Evolutionary conservation across 2,888 invertebrate species (phyloP), one percentile per base, ranked within the genome.

Genomic region (Troides helena): DNA sequence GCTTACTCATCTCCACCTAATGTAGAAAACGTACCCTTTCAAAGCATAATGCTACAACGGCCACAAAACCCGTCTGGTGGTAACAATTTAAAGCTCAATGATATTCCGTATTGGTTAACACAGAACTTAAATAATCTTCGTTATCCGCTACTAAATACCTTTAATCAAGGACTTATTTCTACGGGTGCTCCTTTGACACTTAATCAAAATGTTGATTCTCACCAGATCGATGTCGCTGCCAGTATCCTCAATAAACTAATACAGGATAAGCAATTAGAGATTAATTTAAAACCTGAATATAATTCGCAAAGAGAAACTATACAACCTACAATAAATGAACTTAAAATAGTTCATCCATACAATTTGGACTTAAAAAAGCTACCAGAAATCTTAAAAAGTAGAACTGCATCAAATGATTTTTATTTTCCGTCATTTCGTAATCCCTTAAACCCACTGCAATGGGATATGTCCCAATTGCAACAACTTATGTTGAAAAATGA

Each of bases 271-370:
- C 87, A 85, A 75, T 76, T 77, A 14, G 74, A 76, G 43, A 65
- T 81, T 36, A 80, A 77, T 73, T 65, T 80, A 14, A 88, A 84
- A 72, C 91, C 88, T 17, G 90, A 91, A 68, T 76, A 86, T 21
- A 88, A 91, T 65, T 67, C 82, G 36, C 86, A 88, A 77, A 72
- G 76, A 21, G 76, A 75, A n/a, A 80, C 80, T 58, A 73, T 83
- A 63, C 43, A 93, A 62, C 86, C 93, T 4, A 92, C 87, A 1
- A 89, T 93, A 30, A 92, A 93, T 76, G 93, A 93, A 6, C 88
- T 91, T 71, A 89, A 89, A 83, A 89, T 93, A n/a, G 88, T 88
- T 2, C 93, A 93, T 74, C 93, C 93, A 18, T 93, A 88, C 71
- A 93, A 93, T 75, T 83, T 93, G 14, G 93, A 93, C 76, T 77